Base-by-base conservation (phyloP, 2,888 invertebrate genomes). In the Cordilura impudica region DNA sequence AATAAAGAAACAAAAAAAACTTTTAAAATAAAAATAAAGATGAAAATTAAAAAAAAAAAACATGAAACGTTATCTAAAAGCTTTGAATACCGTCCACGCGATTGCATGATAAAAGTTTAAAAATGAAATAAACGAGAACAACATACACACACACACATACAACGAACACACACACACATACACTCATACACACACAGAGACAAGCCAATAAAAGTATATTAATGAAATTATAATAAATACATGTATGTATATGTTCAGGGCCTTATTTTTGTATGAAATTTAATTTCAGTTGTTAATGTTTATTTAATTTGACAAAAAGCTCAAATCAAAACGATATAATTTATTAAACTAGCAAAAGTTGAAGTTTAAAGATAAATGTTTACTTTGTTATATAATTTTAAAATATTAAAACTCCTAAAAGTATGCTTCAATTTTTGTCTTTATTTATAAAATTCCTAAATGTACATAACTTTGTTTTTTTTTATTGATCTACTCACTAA, bases 31-130 rank as follows among this genome's bases (percentile, higher is more conserved):
- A 19, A 56, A 60, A 14, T 12, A 61, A 31, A 67, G 56, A 49
- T 56, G n/a, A 43, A 39, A 18, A 70, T 23, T 58, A 58, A 66
- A 47, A 76, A 61, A 53, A 69, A 69, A 74, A 67, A 73, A 67
- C 71, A 79, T 71, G 66, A 77, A 80, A 82, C 78, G 77, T 84
- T 84, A 83, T 84, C 82, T 83, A 84, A 85, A 82, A 84, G 84
- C 84, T 84, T 84, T 84, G 84, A 84, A 84, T 84, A 84, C 84
- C 84, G 84, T 84, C 84, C 84, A 84, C 84, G 81, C 83, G 79
- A 75, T 79, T 79, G 75, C 79, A 79, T 79, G 67, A 81, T 79
- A 84, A 73, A 85, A 70, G 67, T 80, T 72, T 78, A 74, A 53
- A 77, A 75, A 77, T 60, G 56, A 63, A 84, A 82, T 81, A 84